Percentiles rank a stretch among this genome's conserved stretches.
phyloP scores from a whole-genome alignment of 2,797 vertebrate species.

The Mallotus villosus region DNA sequence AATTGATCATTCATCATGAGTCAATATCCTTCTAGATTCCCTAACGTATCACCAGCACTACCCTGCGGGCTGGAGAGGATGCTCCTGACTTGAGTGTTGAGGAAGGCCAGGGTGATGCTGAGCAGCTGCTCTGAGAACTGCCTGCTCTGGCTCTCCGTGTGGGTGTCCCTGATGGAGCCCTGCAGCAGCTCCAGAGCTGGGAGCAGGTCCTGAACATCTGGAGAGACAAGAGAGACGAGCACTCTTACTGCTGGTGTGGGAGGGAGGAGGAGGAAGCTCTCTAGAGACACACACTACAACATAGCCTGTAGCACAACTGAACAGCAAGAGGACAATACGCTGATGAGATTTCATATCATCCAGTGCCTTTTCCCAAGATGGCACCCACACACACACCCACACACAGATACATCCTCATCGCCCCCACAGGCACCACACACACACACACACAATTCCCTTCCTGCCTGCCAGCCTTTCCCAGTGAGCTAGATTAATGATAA shows the following conservation, averaged over 20 bases:
- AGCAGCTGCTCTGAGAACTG: conserved; percentile 94
- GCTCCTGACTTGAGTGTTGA: conserved; percentile 83
- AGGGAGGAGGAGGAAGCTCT: too few species aligned
- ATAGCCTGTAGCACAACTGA: too few species aligned
- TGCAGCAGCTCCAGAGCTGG: conserved; percentile 88
- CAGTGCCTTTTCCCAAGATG: not conserved
- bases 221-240: too few species aligned
- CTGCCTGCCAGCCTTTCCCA: not conserved
- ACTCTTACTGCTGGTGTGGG: too few species aligned
- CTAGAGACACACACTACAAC: too few species aligned
- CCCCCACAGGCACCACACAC: not conserved
- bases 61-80: conserved; percentile 64
- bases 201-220: conserved; percentile 84
- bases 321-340: too few species aligned
- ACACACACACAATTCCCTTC: not conserved
- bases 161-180: conserved; percentile 83
- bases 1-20: not conserved
- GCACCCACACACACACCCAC: not conserved
- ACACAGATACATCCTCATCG: not conserved
- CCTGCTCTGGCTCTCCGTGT: conserved; percentile 87
- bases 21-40: too few species aligned
- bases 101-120: conserved; percentile 83
- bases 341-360: too few species aligned
- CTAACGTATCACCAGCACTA: too few species aligned
- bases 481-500: not conserved